Percentiles rank a stretch among this genome's conserved stretches.
Evolutionary conservation across 2,797 vertebrate species (phyloP).

Genomic region (Melopsittacus undulatus): DNA sequence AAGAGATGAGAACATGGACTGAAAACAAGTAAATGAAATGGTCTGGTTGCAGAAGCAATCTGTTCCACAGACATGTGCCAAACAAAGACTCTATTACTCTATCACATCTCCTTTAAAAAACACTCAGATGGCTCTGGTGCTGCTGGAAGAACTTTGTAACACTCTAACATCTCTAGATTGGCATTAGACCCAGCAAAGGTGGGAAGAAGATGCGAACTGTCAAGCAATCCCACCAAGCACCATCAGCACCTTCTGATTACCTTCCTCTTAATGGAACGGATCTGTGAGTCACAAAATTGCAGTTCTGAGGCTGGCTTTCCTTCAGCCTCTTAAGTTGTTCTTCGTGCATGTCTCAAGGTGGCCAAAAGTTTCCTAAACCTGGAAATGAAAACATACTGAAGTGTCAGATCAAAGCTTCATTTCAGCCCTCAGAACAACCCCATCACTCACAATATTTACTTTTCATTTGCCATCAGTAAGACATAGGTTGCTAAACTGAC

Average conservation of each 20-base stretch:
- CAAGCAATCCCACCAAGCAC: neutral
- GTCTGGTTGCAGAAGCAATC: neutral
- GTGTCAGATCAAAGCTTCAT: neutral
- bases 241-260: neutral
- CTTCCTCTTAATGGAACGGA: neutral
- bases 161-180: neutral
- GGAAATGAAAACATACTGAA: neutral
- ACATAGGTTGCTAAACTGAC: neutral
- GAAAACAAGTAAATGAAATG: constrained; percentile 17
- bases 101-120: neutral
- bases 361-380: neutral
- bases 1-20: constrained; percentile 39
- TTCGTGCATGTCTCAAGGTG: neutral
- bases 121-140: neutral
- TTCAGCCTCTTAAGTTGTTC: neutral
- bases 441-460: neutral
- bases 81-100: neutral
- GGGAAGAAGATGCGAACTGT: neutral
- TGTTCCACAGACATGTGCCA: constrained; percentile 18
- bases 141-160: neutral
- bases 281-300: neutral
- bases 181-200: accelerated
- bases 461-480: neutral
- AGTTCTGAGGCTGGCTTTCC: neutral
- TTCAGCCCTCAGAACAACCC: neutral